Conservation (phyloP, 2,888 invertebrate genomes). For the Rambutsinella grinnellia region DNA sequence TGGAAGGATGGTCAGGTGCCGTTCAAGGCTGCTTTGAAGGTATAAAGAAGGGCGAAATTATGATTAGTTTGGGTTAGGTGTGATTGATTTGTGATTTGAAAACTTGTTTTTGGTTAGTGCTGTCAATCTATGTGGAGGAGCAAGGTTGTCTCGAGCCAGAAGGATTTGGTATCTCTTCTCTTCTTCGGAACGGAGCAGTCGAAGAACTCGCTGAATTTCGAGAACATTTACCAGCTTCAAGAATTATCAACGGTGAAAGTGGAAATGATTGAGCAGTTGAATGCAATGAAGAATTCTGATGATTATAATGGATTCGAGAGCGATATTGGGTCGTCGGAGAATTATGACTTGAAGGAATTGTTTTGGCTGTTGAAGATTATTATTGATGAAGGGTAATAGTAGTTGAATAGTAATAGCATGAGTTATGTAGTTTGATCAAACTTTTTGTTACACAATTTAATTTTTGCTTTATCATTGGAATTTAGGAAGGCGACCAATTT, state of each 20-base stretch:
- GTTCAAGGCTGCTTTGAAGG: slow-evolving; percentile 60
- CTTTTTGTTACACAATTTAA: no score
- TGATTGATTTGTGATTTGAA: no score
- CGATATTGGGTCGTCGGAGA: slow-evolving; percentile 54
- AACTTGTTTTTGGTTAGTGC: no score
- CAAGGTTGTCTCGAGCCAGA: slow-evolving; percentile 59
- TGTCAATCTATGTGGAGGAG: slow-evolving; percentile 59
- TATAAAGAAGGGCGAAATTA: no score
- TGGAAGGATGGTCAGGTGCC: slow-evolving; percentile 52
- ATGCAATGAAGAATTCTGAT: slow-evolving; percentile 41
- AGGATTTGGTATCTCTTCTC: slow-evolving; percentile 58
- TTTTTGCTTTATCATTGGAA: no score
- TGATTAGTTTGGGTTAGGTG: no score
- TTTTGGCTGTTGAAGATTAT: slow-evolving; percentile 62
- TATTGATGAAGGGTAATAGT: slow-evolving; percentile 60
- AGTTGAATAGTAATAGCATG: background rate
- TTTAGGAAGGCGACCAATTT: slow-evolving; percentile 58
- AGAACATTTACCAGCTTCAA: slow-evolving; percentile 58
- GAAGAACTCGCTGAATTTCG: slow-evolving; percentile 55
- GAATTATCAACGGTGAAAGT: slow-evolving; percentile 56
- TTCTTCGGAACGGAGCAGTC: slow-evolving; percentile 58
- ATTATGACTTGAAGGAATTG: slow-evolving; percentile 56
- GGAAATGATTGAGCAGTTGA: slow-evolving; percentile 55
- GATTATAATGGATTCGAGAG: slow-evolving; percentile 58
- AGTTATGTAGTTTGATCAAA: no score